Conservation (phyloP, 2,888 invertebrate species). For the Caenorhabditis japonica region DNA sequence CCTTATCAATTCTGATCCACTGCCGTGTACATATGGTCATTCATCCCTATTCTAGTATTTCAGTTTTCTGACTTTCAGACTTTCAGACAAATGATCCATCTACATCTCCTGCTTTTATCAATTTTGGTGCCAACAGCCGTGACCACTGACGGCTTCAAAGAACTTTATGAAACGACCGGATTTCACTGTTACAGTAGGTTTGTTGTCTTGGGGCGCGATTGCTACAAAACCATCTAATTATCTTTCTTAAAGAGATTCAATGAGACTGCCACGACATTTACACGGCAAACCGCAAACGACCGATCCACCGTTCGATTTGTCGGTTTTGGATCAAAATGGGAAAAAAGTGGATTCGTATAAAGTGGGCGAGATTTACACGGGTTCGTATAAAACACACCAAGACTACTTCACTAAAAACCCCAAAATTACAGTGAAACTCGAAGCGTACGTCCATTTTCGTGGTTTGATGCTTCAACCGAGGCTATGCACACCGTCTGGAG, state of each 20-base stretch:
- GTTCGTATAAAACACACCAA: too few species aligned
- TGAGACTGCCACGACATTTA: conserved; percentile 47
- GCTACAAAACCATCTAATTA: neutral
- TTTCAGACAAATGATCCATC: conserved; percentile 5
- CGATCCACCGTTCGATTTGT: conserved; percentile 58
- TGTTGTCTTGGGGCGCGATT: neutral
- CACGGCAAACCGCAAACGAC: conserved; percentile 57
- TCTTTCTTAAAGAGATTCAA: conserved; percentile 50
- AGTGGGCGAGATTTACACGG: conserved; percentile 52
- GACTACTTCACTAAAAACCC: neutral
- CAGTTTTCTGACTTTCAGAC: neutral
- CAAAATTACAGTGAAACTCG: conserved; percentile 50
- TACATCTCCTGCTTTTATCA: conserved; percentile 1
- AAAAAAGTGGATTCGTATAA: conserved; percentile 46
- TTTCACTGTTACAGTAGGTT: conserved; percentile 53
- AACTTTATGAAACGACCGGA: conserved; percentile 46
- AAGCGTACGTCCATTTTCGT: conserved; percentile 62
- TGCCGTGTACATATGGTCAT: too few species aligned
- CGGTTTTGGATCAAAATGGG: conserved; percentile 50
- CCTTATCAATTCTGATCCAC: too few species aligned
- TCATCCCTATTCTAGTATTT: too few species aligned
- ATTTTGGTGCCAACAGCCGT: neutral
- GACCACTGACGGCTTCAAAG: conserved; percentile 28
- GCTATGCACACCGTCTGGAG: conserved; percentile 57
- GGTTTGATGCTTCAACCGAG: conserved; percentile 66